Evolutionary conservation across 2,888 invertebrate genomes (phyloP), one percentile per base, ranked within the genome.

Genomic region (Lasius platythorax): DNA sequence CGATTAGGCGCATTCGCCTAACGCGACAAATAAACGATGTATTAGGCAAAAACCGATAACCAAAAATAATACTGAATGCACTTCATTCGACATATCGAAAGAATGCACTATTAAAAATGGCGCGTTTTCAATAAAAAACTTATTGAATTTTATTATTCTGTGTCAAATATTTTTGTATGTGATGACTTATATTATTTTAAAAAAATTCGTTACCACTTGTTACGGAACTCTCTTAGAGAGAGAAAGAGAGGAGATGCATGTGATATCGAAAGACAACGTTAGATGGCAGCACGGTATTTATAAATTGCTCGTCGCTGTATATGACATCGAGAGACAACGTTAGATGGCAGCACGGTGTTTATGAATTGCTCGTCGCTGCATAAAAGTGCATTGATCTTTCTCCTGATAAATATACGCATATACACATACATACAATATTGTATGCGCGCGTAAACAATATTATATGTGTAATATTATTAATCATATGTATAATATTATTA

Each of bases 331-430:
- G 33, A n/a, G n/a, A 53, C 33, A 50, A 70, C 15, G 5, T 3
- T 70, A 70, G 72, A 72, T 72, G 72, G 53, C 72, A 72, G 53
- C 72, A 37, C 33, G 5, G 2, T 72, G 72, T 23, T 53, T 15
- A 70, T 46, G 53, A 70, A 9, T 53, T 72, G 33, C 12, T 8
- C 6, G 33, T 50, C 2, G 15, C 15, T 72, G n/a, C 30, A 33
- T 37, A 53, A 72, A 23, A 33, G 15, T 72, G 4, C 50, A 15
- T 67, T 2, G 9, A 18, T 53, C n/a, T 53, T 37, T 37, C n/a
- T 72, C 3, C 33, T 37, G 37, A 37, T 72, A 72, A 72, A 33
- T 3, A 43, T 23, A 30, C 12, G 2, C 0, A 5, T 33, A 12
- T 15, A 46, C 15, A 15, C 4, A 46, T 50, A 50, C 18, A n/a